phyloP scores from a whole-genome alignment of 1,140 invertebrate species.

The Atta colombica region DNA sequence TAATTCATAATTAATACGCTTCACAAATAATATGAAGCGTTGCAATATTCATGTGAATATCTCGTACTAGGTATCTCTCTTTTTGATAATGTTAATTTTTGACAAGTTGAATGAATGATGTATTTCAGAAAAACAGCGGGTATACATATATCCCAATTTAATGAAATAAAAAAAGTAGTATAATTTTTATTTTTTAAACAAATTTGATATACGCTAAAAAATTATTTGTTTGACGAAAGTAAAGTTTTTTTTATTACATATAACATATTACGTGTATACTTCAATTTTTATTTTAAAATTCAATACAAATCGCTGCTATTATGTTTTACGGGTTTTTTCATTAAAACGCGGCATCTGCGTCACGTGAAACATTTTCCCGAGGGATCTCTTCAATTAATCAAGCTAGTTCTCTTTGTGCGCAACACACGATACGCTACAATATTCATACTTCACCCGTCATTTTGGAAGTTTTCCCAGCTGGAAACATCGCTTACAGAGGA shows the following conservation, averaged over 20 bases:
- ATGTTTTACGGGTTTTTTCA: slow-evolving; percentile 21
- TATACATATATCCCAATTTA: background rate
- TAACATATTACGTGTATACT: background rate
- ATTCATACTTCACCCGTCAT: slow-evolving; percentile 62
- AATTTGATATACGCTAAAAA: background rate
- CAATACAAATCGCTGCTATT: slow-evolving; percentile 7
- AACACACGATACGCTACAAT: slow-evolving; percentile 42
- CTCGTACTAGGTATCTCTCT: no score
- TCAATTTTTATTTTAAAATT: slow-evolving; percentile 5
- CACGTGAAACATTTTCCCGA: slow-evolving; percentile 52
- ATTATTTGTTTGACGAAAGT: background rate
- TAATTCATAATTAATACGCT: slow-evolving; percentile 9
- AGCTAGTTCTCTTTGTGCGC: slow-evolving; percentile 35
- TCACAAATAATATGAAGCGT: background rate
- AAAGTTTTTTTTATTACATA: slow-evolving; percentile 4
- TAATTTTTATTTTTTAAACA: background rate
- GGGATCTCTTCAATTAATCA: slow-evolving; percentile 54
- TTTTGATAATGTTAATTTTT: slow-evolving; percentile 25
- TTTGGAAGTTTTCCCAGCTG: slow-evolving; percentile 40
- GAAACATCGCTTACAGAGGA: slow-evolving; percentile 13
- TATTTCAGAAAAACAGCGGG: background rate
- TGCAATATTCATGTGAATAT: no score
- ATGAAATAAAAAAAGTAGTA: background rate
- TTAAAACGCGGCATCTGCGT: slow-evolving; percentile 36
- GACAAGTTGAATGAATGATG: background rate